These are phyloP conservation scores for Heterotilapia buettikoferi DNA, from an alignment of 2,113 vertebrate genomes.

Conservation along the genomic window DNA sequence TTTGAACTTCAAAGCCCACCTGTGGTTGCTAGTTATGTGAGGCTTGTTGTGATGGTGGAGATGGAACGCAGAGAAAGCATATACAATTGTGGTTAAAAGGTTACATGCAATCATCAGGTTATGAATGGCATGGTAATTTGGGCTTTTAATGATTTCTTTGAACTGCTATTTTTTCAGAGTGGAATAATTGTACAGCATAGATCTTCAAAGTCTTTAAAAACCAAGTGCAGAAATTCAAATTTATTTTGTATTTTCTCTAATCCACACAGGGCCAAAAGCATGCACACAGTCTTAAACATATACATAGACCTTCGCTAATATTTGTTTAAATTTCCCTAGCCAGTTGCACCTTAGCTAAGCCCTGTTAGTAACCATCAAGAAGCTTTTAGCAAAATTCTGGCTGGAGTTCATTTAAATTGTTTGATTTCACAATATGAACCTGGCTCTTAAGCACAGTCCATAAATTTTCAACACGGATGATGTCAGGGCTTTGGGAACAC, in stretches of 20 bases:
- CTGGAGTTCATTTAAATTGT: background rate
- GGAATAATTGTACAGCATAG: background rate
- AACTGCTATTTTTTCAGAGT: background rate
- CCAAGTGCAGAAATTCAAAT: background rate
- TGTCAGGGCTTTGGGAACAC: background rate
- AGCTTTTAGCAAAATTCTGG: background rate
- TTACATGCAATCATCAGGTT: background rate
- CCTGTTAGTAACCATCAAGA: background rate
- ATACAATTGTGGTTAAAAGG: background rate
- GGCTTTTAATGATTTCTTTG: background rate
- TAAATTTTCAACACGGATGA: background rate
- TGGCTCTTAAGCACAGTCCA: background rate
- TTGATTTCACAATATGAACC: background rate
- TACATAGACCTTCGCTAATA: background rate
- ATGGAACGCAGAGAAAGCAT: background rate
- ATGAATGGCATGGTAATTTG: background rate
- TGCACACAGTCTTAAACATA: background rate
- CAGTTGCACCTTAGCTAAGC: background rate
- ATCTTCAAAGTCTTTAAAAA: background rate
- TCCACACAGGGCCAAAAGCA: background rate
- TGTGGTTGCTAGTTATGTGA: background rate
- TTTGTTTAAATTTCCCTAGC: background rate
- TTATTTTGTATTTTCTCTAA: background rate
- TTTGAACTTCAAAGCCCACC: background rate
- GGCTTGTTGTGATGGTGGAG: background rate